Evolutionary conservation across 2,888 invertebrate species (phyloP), one percentile per base, ranked within the genome.

Genomic region (Cacoxenus indagator): DNA sequence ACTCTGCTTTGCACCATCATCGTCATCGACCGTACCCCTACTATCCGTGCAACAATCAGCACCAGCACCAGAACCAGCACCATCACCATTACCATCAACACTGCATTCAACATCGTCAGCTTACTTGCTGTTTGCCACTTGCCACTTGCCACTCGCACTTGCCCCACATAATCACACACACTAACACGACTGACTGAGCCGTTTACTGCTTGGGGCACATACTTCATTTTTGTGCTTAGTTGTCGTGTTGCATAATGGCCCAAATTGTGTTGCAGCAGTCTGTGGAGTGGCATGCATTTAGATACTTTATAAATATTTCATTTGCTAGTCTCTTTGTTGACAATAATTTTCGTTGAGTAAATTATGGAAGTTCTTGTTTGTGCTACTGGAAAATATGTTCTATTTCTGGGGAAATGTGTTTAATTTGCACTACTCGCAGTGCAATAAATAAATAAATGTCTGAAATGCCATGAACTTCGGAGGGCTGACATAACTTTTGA

Each of bases 221-320:
- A 83, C 80, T 83, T 80, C 83, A 80, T 83, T 83, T n/a, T 81
- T 79, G 82, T 72, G 83, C 82, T 74, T 51, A 37, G 37, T 37
- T 37, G 37, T 51, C 77, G 83, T 80, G 83, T 81, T 83, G 74
- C 75, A 27, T 27, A 29, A 31, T 48, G 57, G 59, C 26, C n/a
- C 9, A 26, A 27, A 57, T 29, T 64, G 31, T 59, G 45, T 61
- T 65, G 45, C 57, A 54, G 31, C 66, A 27, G 27, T 64, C 22
- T 9, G 31, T 19, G 51, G 57, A 64, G 17, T 70, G 68, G 62
- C 67, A 70, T 64, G 65, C 77, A 70, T 51, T 67, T 17, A 70
- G 65, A 65, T 66, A 64, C n/a, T 67, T 59, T 64, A 74, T 76
- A 78, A 76, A 75, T 72, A 77, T 73, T 73, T 73, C 71, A 70